phyloP scores from a whole-genome alignment of 2,113 vertebrate genomes.

The Malurus cyaneus region DNA sequence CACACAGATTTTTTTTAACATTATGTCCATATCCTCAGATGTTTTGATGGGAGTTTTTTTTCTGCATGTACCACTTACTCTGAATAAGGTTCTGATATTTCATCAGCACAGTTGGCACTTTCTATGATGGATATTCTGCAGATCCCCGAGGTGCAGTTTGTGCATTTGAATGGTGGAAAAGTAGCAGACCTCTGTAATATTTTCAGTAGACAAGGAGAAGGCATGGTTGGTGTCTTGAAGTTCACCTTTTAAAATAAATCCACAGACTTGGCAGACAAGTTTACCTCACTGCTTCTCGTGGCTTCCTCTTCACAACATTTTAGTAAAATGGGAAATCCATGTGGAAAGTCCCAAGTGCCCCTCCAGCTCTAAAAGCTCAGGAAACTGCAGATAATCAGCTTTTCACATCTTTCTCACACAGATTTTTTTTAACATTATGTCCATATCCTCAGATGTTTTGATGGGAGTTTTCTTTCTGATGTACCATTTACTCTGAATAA shows the following conservation, averaged over 20 bases:
- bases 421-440: accelerated
- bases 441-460: neutral
- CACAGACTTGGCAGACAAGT: neutral
- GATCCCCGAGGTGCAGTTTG: neutral
- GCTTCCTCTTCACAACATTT: neutral
- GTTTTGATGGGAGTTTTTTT: neutral
- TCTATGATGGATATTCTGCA: neutral
- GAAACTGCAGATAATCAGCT: neutral
- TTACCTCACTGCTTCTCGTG: neutral
- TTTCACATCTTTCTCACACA: neutral
- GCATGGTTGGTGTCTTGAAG: accelerated
- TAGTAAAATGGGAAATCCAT: neutral
- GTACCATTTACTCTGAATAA: neutral
- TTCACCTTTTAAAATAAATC: neutral
- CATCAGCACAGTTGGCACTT: neutral
- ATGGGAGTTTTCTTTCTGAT: neutral
- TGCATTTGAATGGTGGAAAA: neutral
- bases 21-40: accelerated
- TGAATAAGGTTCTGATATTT: neutral
- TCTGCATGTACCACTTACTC: neutral
- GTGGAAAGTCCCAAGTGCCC: neutral
- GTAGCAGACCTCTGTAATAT: neutral
- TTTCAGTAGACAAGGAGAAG: neutral
- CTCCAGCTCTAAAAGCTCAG: neutral
- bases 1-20: accelerated